Evolutionary conservation across 1,140 invertebrate species (phyloP).

Genomic region (Pollicipes pollicipes): DNA sequence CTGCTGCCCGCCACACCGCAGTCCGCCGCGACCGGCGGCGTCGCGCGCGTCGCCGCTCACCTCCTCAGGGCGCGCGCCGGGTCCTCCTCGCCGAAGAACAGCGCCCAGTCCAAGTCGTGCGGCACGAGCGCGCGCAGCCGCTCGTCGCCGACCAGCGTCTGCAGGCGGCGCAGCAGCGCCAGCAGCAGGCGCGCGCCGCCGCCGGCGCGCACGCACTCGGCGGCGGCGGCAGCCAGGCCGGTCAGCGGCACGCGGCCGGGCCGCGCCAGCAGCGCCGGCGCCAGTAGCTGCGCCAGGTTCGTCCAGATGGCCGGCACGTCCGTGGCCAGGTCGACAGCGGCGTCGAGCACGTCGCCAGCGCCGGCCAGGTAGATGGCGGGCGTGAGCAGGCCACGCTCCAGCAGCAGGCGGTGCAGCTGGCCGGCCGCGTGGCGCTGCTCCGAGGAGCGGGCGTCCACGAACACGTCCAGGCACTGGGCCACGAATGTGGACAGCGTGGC

Average conservation of each 20-base stretch:
- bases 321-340: background rate
- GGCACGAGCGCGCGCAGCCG: background rate
- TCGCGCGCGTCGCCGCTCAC: background rate
- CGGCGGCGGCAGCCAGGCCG: background rate
- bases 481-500: background rate
- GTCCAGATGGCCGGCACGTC: constrained; percentile 3
- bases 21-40: no score
- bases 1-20: no score
- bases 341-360: background rate
- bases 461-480: background rate
- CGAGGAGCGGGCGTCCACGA: background rate
- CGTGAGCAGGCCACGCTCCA: background rate
- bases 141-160: background rate
- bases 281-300: background rate
- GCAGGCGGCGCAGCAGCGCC: background rate
- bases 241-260: background rate
- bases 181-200: background rate
- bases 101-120: background rate
- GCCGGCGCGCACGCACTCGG: background rate
- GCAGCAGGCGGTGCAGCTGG: background rate
- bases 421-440: background rate
- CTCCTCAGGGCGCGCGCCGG: background rate
- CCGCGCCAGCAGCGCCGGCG: background rate
- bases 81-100: background rate
- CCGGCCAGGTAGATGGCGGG: background rate